Conservation (phyloP, 2,888 invertebrate genomes). For the Microctonus brassicae region DNA sequence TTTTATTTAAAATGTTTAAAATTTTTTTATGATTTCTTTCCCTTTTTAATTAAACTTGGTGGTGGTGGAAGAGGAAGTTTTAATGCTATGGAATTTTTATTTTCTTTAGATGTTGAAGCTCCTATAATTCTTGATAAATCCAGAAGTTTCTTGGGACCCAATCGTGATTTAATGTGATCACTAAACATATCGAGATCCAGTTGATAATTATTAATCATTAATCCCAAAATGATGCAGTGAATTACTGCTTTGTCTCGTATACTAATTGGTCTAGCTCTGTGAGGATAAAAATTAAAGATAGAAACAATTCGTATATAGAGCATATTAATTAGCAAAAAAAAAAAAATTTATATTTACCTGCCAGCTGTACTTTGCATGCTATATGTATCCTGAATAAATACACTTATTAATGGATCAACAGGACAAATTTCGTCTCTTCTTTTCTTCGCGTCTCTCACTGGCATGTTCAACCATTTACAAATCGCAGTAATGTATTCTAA, state of each 20-base stretch:
- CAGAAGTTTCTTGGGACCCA: conserved; percentile 56
- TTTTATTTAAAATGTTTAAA: not conserved
- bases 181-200: conserved; percentile 60
- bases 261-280: conserved; percentile 58
- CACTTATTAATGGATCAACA: conserved; percentile 51
- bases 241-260: conserved; percentile 62
- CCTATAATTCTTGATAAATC: conserved; percentile 58
- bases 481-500: conserved; percentile 59
- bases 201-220: conserved; percentile 56
- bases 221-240: conserved; percentile 59
- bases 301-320: not conserved
- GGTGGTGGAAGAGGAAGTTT: conserved; percentile 61
- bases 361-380: conserved; percentile 55
- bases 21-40: conserved; percentile 39
- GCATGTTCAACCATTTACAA: conserved; percentile 55
- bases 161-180: conserved; percentile 46
- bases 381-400: conserved; percentile 55
- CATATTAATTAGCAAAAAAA: not conserved
- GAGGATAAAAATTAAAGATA: conserved; percentile 36
- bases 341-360: conserved; percentile 50
- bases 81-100: conserved; percentile 55
- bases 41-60: conserved; percentile 38
- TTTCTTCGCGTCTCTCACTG: conserved; percentile 54
- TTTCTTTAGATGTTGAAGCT: conserved; percentile 52
- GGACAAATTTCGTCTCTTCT: conserved; percentile 49